Evolutionary conservation across 2,797 vertebrate species (phyloP).

Genomic region (Tragopan temminckii): DNA sequence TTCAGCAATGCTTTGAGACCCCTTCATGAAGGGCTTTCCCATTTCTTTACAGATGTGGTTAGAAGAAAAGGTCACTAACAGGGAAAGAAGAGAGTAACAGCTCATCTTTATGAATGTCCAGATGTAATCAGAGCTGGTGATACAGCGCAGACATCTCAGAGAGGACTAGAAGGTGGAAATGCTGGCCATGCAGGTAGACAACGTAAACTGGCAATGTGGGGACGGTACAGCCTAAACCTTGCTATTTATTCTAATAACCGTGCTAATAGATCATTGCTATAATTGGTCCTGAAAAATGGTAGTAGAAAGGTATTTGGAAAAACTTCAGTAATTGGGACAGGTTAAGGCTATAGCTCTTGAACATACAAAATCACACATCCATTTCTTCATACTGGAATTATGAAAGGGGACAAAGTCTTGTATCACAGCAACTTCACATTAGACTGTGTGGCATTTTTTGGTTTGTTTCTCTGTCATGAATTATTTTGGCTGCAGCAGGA

Average conservation of each 20-base stretch:
- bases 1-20: not conserved
- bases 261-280: not conserved
- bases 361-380: not conserved
- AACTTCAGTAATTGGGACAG: not conserved
- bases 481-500: not conserved
- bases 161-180: not conserved
- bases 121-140: fast-evolving
- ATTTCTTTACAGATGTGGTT: not conserved
- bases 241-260: not conserved
- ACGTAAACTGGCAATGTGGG: too few species aligned
- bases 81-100: not conserved
- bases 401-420: not conserved
- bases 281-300: not conserved
- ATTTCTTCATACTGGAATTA: not conserved
- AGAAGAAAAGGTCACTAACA: not conserved
- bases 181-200: not conserved
- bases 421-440: not conserved
- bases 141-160: not conserved
- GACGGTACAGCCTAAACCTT: not conserved
- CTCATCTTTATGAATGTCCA: not conserved
- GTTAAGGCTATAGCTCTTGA: not conserved
- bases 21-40: not conserved
- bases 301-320: not conserved
- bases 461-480: not conserved
- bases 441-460: not conserved